Evolutionary conservation across 1,140 invertebrate genomes (phyloP).

Genomic region (Aphaenogaster rudis): DNA sequence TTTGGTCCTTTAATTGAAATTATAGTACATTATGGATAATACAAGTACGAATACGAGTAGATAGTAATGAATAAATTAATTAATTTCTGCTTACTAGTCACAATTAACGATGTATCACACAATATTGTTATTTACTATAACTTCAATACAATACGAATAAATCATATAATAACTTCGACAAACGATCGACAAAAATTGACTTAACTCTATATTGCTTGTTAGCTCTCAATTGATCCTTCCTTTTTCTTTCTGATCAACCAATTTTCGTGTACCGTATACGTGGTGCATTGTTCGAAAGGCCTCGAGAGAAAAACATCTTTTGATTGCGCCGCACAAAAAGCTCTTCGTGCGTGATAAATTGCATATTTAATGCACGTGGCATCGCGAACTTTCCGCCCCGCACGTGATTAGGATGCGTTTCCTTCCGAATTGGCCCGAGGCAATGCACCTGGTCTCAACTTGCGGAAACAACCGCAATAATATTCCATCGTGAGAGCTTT

Average conservation of each 20-base stretch:
- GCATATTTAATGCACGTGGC: slow-evolving; percentile 50
- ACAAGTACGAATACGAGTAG: not conserved
- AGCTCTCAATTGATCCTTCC: not conserved
- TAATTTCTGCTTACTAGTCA: slow-evolving; percentile 22
- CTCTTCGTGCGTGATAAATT: slow-evolving; percentile 24
- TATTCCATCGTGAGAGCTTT: slow-evolving; percentile 33
- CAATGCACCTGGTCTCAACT: slow-evolving; percentile 50
- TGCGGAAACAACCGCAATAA: slow-evolving; percentile 47
- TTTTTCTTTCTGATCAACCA: not conserved
- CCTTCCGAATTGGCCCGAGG: slow-evolving; percentile 14
- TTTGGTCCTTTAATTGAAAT: slow-evolving; percentile 27
- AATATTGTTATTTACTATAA: not conserved
- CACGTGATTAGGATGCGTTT: slow-evolving; percentile 70
- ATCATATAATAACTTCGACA: not conserved
- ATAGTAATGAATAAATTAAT: slow-evolving; percentile 38
- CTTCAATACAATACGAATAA: not conserved
- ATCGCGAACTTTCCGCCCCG: slow-evolving; percentile 40
- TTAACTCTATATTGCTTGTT: not conserved
- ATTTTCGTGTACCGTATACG: slow-evolving; percentile 1
- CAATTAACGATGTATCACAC: not conserved
- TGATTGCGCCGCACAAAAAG: slow-evolving; percentile 10
- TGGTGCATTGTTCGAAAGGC: not conserved
- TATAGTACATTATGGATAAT: slow-evolving; percentile 32
- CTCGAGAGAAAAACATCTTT: slow-evolving; percentile 3
- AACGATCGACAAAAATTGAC: not conserved